These are phyloP conservation scores for Notolabrus celidotus DNA, from an alignment of 2,797 vertebrate species.

Conservation along the genomic window DNA sequence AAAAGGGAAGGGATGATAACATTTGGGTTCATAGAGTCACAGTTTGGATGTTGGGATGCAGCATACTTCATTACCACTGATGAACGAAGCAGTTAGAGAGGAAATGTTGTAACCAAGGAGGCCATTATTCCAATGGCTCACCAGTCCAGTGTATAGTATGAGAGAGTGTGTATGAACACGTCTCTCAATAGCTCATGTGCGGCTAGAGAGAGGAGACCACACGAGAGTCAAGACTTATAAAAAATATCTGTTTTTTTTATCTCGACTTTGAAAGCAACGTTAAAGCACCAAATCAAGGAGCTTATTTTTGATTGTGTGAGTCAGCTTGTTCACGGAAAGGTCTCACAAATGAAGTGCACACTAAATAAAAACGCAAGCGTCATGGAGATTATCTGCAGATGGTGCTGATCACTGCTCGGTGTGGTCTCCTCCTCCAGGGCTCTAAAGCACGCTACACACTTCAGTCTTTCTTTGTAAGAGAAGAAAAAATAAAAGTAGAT, in stretches of 20 bases:
- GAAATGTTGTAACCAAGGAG: slow-evolving; percentile 31
- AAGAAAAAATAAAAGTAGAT: slow-evolving; percentile 63
- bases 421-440: slow-evolving; percentile 51
- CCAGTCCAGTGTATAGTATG: slow-evolving; percentile 76
- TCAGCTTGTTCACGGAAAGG: slow-evolving; percentile 5
- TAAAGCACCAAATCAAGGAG: slow-evolving; percentile 32
- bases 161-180: slow-evolving; percentile 36
- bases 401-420: slow-evolving; percentile 49
- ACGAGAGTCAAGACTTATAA: background rate
- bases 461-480: slow-evolving; percentile 53
- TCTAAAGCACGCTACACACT: slow-evolving; percentile 53
- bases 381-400: background rate
- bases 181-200: slow-evolving; percentile 61
- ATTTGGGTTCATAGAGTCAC: slow-evolving; percentile 60
- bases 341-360: background rate
- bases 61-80: slow-evolving; percentile 64
- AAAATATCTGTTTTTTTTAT: background rate
- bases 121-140: slow-evolving; percentile 39
- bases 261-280: slow-evolving; percentile 43
- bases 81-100: slow-evolving; percentile 53
- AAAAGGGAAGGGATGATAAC: slow-evolving; percentile 40
- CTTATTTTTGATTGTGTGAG: slow-evolving; percentile 4
- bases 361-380: background rate
- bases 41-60: slow-evolving; percentile 76
- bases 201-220: slow-evolving; percentile 58